Evolutionary conservation across 2,888 invertebrate genomes (phyloP).

Genomic region (Dolichopus griseipennis): DNA sequence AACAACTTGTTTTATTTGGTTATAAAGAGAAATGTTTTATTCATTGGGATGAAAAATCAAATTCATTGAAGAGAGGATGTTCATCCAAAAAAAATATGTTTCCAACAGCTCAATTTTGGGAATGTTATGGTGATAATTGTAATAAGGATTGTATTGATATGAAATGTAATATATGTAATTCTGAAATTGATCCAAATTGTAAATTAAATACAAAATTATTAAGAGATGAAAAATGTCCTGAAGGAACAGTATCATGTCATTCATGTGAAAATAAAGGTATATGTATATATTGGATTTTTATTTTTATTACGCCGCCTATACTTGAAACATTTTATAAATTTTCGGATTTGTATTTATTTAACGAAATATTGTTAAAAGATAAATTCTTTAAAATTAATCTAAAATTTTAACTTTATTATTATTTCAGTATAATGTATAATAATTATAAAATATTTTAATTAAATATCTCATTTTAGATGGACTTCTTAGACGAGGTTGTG

Average conservation of each 20-base stretch:
- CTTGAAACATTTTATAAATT: too few species aligned
- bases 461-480: constrained; percentile 23
- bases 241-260: constrained; percentile 30
- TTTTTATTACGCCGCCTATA: too few species aligned
- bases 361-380: too few species aligned
- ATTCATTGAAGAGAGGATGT: constrained; percentile 32
- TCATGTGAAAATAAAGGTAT: constrained; percentile 33
- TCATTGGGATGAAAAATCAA: constrained; percentile 29
- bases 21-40: constrained; percentile 32
- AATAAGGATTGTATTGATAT: constrained; percentile 31
- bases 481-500: constrained; percentile 32
- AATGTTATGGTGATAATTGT: constrained; percentile 33
- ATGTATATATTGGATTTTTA: too few species aligned
- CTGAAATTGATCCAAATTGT: constrained; percentile 27
- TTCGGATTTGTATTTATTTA: too few species aligned
- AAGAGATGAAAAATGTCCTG: constrained; percentile 24
- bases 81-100: constrained; percentile 32
- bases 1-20: constrained; percentile 32
- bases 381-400: too few species aligned
- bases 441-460: too few species aligned
- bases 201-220: constrained; percentile 24
- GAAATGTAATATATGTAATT: constrained; percentile 32
- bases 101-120: constrained; percentile 28
- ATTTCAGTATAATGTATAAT: too few species aligned
- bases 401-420: too few species aligned